Conservation (phyloP, 2,797 vertebrate species). For the Nothura maculosa region DNA sequence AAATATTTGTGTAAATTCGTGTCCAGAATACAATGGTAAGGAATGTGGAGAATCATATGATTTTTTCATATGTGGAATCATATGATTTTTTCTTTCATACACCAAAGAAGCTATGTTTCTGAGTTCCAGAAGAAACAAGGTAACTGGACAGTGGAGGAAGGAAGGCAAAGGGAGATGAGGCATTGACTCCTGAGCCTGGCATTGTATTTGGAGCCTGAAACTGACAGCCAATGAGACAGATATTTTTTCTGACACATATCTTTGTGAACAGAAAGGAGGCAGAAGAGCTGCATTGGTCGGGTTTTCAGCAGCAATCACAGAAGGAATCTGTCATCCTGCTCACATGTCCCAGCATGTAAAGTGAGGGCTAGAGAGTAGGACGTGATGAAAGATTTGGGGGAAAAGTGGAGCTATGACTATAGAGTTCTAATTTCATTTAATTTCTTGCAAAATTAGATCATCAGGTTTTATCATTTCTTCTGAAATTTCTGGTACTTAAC, state of each 20-base stretch:
- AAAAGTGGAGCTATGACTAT: no score
- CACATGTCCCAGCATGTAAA: no score
- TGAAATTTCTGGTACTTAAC: not conserved
- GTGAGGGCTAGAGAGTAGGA: not conserved
- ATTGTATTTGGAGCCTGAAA: not conserved
- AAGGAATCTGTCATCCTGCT: not conserved
- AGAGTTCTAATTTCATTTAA: no score
- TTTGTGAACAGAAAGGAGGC: not conserved
- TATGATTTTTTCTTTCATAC: not conserved
- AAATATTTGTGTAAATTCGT: not conserved
- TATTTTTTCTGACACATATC: not conserved
- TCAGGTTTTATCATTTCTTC: not conserved
- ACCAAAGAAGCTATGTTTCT: rapidly evolving
- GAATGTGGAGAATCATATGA: not conserved
- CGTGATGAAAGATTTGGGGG: no score
- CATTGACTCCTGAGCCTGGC: not conserved
- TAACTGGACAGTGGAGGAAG: not conserved
- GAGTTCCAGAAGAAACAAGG: not conserved
- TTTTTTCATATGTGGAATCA: no score
- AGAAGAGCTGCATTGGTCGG: not conserved
- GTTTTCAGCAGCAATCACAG: not conserved
- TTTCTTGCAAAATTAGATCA: not conserved
- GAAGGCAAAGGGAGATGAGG: not conserved
- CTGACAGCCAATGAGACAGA: not conserved
- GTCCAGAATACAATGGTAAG: not conserved